Evolutionary conservation across 2,888 invertebrate genomes (phyloP).

Genomic region (Ormia ochracea): DNA sequence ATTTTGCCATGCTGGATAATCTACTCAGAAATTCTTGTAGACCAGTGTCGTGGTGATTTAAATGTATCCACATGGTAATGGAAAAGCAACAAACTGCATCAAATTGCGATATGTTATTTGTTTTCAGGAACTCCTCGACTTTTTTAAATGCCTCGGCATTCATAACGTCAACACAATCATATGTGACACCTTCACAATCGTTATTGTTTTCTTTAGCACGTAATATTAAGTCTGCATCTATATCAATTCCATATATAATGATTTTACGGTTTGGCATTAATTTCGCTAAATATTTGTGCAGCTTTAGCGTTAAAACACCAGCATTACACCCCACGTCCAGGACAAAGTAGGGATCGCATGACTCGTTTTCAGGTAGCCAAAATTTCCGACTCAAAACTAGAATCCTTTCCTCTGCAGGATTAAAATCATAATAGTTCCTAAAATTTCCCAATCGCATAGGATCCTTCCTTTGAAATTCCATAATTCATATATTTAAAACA

Average conservation of each 20-base stretch:
- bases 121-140: conserved; percentile 78
- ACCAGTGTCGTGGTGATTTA: conserved; percentile 88
- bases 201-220: conserved; percentile 81
- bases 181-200: conserved; percentile 77
- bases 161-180: conserved; percentile 81
- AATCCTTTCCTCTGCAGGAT: conserved; percentile 83
- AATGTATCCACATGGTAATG: conserved; percentile 93
- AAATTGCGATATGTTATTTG: conserved; percentile 78
- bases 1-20: conserved; percentile 78
- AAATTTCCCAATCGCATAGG: conserved; percentile 90
- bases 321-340: conserved; percentile 83
- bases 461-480: conserved; percentile 77
- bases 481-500: conserved; percentile 41
- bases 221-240: conserved; percentile 84
- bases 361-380: conserved; percentile 71
- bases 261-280: conserved; percentile 63
- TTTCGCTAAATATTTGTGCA: conserved; percentile 64
- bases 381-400: conserved; percentile 80
- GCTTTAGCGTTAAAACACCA: conserved; percentile 83
- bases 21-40: conserved; percentile 81
- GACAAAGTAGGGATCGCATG: conserved; percentile 77
- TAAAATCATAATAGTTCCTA: conserved; percentile 91
- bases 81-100: conserved; percentile 88
- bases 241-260: conserved; percentile 82
- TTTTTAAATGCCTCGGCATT: conserved; percentile 71